Percentiles rank a stretch among this genome's conserved stretches.
Evolutionary conservation across 2,888 invertebrate genomes (phyloP).

Genomic region (Drosophila mulleri): DNA sequence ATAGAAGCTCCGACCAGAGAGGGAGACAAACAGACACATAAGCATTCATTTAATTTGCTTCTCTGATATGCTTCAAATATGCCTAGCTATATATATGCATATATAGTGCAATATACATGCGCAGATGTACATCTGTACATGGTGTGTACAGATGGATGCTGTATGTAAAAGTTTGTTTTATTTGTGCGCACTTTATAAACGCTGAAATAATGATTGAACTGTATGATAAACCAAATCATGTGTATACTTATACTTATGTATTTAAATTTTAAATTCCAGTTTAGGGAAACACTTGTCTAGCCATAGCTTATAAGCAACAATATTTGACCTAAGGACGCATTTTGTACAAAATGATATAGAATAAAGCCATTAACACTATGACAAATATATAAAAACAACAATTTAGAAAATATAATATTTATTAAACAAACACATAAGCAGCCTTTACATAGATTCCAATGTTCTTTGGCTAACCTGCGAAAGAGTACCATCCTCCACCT

Average conservation of each 20-base stretch:
- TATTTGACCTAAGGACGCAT: conserved; percentile 68
- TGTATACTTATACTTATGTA: conserved; percentile 67
- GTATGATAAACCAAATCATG: conserved; percentile 55
- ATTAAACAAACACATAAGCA: conserved; percentile 23
- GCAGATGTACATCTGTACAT: conserved; percentile 39
- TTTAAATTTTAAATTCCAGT: conserved; percentile 74
- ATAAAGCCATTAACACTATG: conserved; percentile 59
- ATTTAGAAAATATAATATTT: conserved; percentile 26
- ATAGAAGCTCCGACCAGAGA: conserved; percentile 26
- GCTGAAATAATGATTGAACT: conserved; percentile 47
- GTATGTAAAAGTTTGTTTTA: conserved; percentile 30
- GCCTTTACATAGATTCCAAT: conserved; percentile 20
- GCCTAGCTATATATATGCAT: conserved; percentile 31
- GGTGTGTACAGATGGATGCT: conserved; percentile 45
- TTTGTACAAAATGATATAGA: conserved; percentile 76
- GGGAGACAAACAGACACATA: conserved; percentile 30
- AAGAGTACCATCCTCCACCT: conserved; percentile 71
- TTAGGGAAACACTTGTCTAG: conserved; percentile 83
- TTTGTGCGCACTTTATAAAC: conserved; percentile 46
- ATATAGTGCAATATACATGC: conserved; percentile 54
- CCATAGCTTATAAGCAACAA: conserved; percentile 78
- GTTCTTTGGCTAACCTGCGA: conserved; percentile 40
- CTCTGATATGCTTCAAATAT: conserved; percentile 65
- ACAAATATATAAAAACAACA: conserved; percentile 28
- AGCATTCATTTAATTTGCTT: conserved; percentile 62